Base-by-base conservation (phyloP, 2,888 invertebrate species). In the Nezara viridula region DNA sequence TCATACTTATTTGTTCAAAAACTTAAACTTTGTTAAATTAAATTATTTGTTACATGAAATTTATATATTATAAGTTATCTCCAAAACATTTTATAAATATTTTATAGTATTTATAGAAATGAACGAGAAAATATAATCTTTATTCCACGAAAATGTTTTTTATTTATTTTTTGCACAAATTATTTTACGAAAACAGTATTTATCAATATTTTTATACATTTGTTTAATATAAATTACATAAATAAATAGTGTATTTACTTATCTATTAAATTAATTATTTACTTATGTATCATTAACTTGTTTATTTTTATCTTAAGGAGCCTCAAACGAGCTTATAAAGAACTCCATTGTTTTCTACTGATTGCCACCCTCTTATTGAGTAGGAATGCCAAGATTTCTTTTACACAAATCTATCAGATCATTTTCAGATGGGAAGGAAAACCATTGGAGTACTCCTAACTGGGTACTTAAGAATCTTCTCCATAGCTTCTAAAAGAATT, bases 31-130 rank as follows among this genome's bases (percentile, higher is more conserved):
- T 81, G 44, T 44, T 81, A 40, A 81, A 44, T 44, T 81, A 73
- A 32, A 73, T 37, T 37, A 3, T 44, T 81, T 81, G 44, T 81
- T 81, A 81, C 66, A 21, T 73, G 32, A 81, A 81, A 81, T 81
- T 81, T 44, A 81, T 81, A 81, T 81, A 81, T 44, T 81, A 44
- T 81, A 81, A 47, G 81, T 81, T 81, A 81, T 81, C 44, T 81
- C 27, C 81, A 24, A 81, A 44, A 81, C 66, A 44, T 81, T 81
- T 81, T 81, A 81, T 81, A 81, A 81, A 44, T 47, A 73, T 73
- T 73, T 73, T 73, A 73, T 73, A 81, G 44, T 81, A 47, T 81
- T 81, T 81, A 81, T 81, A 44, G 40, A 81, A 81, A 81, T 44
- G 24, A 47, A 81, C 21, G 40, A 81, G 81, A 81, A 81, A 81